Percentiles rank a stretch among this genome's conserved stretches.
Evolutionary conservation across 1,140 invertebrate species (phyloP).

Genomic region (Anoplophora glabripennis): DNA sequence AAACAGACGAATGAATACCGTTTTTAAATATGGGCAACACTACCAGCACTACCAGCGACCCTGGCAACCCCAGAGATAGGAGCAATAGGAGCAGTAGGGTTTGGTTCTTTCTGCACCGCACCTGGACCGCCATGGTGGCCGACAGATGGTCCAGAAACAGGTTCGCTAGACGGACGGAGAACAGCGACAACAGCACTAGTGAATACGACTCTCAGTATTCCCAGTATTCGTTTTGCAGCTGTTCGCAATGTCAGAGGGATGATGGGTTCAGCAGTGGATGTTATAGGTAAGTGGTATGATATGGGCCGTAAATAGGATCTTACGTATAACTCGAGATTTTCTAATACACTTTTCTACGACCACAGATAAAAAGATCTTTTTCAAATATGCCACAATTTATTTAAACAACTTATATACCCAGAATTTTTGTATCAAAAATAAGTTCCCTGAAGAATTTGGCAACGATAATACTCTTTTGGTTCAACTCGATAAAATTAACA

Average conservation of each 20-base stretch:
- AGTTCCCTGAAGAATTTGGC: too few species aligned
- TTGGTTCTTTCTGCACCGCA: conserved; percentile 38
- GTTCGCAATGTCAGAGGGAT: conserved; percentile 39
- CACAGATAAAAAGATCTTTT: too few species aligned
- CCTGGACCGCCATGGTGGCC: conserved; percentile 38
- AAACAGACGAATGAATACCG: too few species aligned
- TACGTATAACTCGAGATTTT: too few species aligned
- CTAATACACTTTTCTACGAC: too few species aligned
- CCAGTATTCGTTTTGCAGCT: conserved; percentile 43
- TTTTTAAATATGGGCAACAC: conserved; percentile 28
- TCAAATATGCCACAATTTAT: too few species aligned
- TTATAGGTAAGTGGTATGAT: conserved; percentile 30
- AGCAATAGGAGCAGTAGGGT: conserved; percentile 31
- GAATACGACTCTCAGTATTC: conserved; percentile 38
- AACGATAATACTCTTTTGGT: too few species aligned
- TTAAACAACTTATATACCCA: too few species aligned
- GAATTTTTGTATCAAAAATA: too few species aligned
- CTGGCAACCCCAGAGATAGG: conserved; percentile 11
- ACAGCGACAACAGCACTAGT: conserved; percentile 19
- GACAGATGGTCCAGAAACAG: conserved; percentile 23
- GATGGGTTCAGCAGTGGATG: conserved; percentile 39
- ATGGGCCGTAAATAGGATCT: too few species aligned
- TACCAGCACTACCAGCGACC: conserved; percentile 9
- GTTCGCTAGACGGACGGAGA: conserved; percentile 10
- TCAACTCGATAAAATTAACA: too few species aligned